phyloP scores from a whole-genome alignment of 2,888 invertebrate genomes.

The Agrilus cyanescens region DNA sequence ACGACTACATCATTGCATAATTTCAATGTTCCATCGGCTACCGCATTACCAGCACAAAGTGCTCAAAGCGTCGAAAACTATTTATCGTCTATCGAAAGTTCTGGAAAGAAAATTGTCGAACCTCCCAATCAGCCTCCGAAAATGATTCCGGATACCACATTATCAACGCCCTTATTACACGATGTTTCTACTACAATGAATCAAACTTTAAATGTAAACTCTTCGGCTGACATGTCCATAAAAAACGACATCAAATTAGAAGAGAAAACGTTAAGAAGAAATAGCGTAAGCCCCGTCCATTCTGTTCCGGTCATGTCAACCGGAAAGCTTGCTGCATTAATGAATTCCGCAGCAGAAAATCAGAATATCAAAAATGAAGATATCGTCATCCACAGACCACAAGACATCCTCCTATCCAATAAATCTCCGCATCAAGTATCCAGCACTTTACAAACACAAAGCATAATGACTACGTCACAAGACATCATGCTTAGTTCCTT shows the following conservation, averaged over 20 bases:
- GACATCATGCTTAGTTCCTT: constrained; percentile 31
- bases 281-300: background rate
- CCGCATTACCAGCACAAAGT: constrained; percentile 43
- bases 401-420: constrained; percentile 21
- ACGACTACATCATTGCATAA: constrained; percentile 39
- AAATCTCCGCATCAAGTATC: constrained; percentile 11
- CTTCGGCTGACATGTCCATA: background rate
- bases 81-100: constrained; percentile 40
- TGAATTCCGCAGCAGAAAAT: constrained; percentile 42
- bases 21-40: constrained; percentile 36
- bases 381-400: constrained; percentile 13
- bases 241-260: constrained; percentile 5
- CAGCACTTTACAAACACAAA: constrained; percentile 10
- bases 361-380: constrained; percentile 32
- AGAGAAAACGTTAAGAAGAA: no score
- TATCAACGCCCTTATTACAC: no score
- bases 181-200: no score
- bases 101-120: constrained; percentile 1
- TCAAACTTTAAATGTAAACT: no score
- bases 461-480: constrained; percentile 23
- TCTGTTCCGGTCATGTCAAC: constrained; percentile 26
- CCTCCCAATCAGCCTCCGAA: background rate
- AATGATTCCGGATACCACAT: background rate
- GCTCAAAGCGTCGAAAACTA: constrained; percentile 49
- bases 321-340: constrained; percentile 47